Base-by-base conservation (phyloP, 2,888 invertebrate species). In the Cistogaster globosa region DNA sequence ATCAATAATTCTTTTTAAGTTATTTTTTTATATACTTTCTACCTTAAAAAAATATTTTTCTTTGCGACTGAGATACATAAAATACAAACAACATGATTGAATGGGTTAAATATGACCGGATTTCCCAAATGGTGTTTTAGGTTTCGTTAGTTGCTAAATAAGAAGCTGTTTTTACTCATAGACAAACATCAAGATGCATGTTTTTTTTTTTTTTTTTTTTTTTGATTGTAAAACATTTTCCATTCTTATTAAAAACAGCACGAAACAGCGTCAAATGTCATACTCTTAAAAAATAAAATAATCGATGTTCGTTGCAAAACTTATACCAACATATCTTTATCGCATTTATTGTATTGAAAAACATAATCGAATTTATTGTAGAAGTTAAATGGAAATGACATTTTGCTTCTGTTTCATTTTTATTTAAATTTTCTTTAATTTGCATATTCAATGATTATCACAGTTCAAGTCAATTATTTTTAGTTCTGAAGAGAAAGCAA, bases 381-480 rank as follows among this genome's bases (percentile, higher is more conserved):
- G 45, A 74, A 69, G 58, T 63, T 32, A 32, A 63, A 74, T 74
- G 69, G 45, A 77, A 78, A 68, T 74, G 77, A 69, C 84, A 84
- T 53, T 78, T 78, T 48, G 9, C 8, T 45, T 36, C 20, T 22
- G 5, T 51, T 5, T 22, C 51, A 45, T 45, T 62, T 80, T 74
- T 80, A 80, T 74, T 68, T 45, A 68, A 81, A 68, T 75, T 32
- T 71, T 68, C 51, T 42, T 81, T 74, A 74, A 84, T 84, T 81
- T 84, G 84, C 81, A 84, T 81, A 84, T 81, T 84, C 63, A 69
- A 78, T 81, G 84, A 78, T 81, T 84, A 81, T 84, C 74, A 58
- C 67, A 74, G 57, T 58, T 84, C 72, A 84, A 81, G 81, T 57
- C 74, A 84, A 78, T 84, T 84, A 76, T 80, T 36, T 51, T 65